A percentile compares a stretch with the other conserved stretches of the same genome.
phyloP scores from a whole-genome alignment of 2,888 invertebrate species.

The Phengaris alcon region DNA sequence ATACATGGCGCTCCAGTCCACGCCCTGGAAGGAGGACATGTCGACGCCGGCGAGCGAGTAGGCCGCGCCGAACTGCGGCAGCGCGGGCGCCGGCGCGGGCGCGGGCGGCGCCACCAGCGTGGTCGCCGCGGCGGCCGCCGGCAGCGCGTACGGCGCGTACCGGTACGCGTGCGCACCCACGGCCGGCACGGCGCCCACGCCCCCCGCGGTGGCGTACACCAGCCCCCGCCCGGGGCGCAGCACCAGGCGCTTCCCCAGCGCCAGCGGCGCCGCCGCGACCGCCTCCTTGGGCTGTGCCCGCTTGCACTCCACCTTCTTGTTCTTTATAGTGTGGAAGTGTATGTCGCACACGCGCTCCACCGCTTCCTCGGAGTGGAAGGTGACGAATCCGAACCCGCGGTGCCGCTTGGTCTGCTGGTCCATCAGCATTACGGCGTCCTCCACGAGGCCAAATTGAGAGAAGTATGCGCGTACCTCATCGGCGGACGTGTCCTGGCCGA shows the following conservation, averaged over 20 bases:
- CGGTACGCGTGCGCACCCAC: conserved; percentile 66
- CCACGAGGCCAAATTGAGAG: conserved; percentile 92
- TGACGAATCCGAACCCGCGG: conserved; percentile 94
- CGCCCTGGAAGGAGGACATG: conserved; percentile 95
- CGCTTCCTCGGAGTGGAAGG: conserved; percentile 94
- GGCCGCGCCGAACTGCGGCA: conserved; percentile 83
- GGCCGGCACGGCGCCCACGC: conserved; percentile 56
- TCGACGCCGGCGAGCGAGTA: conserved; percentile 93
- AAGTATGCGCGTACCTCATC: conserved; percentile 95
- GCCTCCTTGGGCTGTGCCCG: conserved; percentile 95
- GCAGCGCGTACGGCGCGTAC: conserved; percentile 78
- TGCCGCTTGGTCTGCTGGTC: conserved; percentile 95
- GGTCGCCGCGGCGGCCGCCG: conserved; percentile 70
- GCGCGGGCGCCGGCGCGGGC: conserved; percentile 79
- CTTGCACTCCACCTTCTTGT: conserved; percentile 93
- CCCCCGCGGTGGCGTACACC: conserved; percentile 76
- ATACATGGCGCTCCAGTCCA: conserved; percentile 95
- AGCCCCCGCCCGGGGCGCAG: conserved; percentile 83
- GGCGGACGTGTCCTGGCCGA: conserved; percentile 93
- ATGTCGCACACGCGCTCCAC: conserved; percentile 96
- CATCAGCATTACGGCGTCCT: conserved; percentile 96
- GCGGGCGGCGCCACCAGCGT: conserved; percentile 74
- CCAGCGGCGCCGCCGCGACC: conserved; percentile 84
- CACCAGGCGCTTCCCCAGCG: conserved; percentile 85
- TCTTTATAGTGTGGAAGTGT: conserved; percentile 95